These are phyloP conservation scores for Oreochromis spilurus DNA, from an alignment of 2,113 vertebrate species.

Conservation along the genomic window DNA sequence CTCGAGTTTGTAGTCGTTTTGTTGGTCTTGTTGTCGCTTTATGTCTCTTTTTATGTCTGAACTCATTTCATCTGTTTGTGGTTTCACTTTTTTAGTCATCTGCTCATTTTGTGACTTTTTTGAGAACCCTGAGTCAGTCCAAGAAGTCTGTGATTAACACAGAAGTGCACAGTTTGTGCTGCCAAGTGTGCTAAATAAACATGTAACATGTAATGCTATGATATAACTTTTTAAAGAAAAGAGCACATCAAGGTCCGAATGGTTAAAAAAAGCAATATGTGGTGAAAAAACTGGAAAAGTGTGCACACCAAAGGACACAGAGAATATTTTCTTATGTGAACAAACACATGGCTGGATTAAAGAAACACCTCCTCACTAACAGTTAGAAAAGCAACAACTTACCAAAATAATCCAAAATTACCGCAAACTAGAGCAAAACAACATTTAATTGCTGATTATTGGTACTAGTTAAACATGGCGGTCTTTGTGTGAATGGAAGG, in stretches of 20 bases:
- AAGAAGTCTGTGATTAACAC: neutral
- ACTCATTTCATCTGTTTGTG: neutral
- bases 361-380: neutral
- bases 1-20: neutral
- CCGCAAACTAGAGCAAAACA: neutral
- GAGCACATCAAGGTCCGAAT: neutral
- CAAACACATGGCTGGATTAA: neutral
- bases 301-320: neutral
- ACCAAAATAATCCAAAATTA: neutral
- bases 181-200: neutral
- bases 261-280: neutral
- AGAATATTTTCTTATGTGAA: neutral
- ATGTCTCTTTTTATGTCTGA: neutral
- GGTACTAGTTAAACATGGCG: neutral
- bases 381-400: neutral
- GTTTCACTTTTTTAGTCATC: neutral
- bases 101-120: neutral
- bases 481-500: neutral
- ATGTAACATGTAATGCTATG: neutral
- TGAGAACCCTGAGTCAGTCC: neutral
- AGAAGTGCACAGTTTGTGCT: neutral
- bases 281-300: neutral
- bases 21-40: neutral
- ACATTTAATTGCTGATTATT: neutral
- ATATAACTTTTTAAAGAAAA: neutral